Evolutionary conservation across 2,888 invertebrate genomes (phyloP).

Genomic region (Galerucella nymphaeae): DNA sequence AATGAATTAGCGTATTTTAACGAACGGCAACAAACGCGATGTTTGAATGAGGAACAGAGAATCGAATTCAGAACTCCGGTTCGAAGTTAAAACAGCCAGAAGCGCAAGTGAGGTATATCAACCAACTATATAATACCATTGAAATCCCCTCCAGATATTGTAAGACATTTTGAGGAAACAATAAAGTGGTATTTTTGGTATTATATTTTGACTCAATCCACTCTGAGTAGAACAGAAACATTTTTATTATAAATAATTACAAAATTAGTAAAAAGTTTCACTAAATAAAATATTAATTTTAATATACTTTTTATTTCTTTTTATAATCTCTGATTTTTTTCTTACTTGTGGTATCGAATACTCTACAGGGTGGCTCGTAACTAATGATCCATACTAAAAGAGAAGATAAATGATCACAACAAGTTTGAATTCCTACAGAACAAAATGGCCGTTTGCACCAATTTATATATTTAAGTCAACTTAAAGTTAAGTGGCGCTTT

Average conservation of each 20-base stretch:
- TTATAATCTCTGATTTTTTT: too few relatives aligned
- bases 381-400: too few relatives aligned
- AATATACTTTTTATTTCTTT: too few relatives aligned
- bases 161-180: background rate
- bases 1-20: slow-evolving; percentile 1
- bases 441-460: too few relatives aligned
- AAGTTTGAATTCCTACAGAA: too few relatives aligned
- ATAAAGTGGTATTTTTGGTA: slow-evolving; percentile 4
- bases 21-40: background rate
- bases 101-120: slow-evolving; percentile 42
- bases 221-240: background rate
- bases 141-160: slow-evolving; percentile 36
- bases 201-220: background rate
- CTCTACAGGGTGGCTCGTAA: too few relatives aligned
- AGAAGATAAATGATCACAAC: too few relatives aligned
- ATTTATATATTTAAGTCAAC: too few relatives aligned
- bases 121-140: slow-evolving; percentile 44
- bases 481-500: too few relatives aligned
- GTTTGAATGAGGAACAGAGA: slow-evolving; percentile 20
- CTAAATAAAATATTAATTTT: too few relatives aligned
- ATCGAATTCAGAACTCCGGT: slow-evolving; percentile 39
- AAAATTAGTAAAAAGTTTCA: too few relatives aligned
- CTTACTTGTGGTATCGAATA: too few relatives aligned
- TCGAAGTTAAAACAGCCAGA: slow-evolving; percentile 44
- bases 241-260: background rate